phyloP scores from a whole-genome alignment of 2,888 invertebrate species.

The Pandemis cinnamomeana region DNA sequence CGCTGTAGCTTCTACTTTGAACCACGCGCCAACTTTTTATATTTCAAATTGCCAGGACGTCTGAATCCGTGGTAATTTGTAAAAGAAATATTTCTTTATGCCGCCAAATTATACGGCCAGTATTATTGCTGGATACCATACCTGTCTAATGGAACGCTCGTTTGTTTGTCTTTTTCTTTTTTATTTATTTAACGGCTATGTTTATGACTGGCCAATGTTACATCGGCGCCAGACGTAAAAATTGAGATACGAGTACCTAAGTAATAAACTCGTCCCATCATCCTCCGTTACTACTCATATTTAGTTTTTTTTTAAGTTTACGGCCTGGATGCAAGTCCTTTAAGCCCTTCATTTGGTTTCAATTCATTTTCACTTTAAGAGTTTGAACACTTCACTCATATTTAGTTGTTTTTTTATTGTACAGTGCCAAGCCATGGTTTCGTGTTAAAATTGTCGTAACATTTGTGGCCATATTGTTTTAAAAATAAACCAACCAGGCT shows the following conservation, averaged over 20 bases:
- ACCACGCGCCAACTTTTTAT: conserved; percentile 50
- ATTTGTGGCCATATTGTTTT: too few relatives aligned
- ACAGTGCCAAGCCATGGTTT: too few relatives aligned
- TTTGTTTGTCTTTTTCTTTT: conserved; percentile 28
- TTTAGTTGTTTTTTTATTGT: too few relatives aligned
- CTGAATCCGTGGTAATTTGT: conserved; percentile 58
- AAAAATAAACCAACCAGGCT: too few relatives aligned
- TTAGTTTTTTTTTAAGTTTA: too few relatives aligned
- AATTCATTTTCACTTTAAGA: too few relatives aligned
- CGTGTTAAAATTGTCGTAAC: too few relatives aligned
- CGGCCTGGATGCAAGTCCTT: too few relatives aligned
- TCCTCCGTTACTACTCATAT: too few relatives aligned
- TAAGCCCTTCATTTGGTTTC: too few relatives aligned
- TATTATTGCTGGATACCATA: conserved; percentile 41
- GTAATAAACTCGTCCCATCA: background rate
- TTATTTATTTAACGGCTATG: conserved; percentile 13
- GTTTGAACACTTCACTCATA: too few relatives aligned
- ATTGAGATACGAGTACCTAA: conserved; percentile 6
- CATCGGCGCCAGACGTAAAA: conserved; percentile 30
- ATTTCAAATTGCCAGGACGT: conserved; percentile 55
- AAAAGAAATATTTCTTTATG: conserved; percentile 64
- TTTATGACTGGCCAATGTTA: conserved; percentile 31
- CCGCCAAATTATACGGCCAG: conserved; percentile 61
- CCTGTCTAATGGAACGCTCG: conserved; percentile 28
- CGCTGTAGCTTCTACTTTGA: conserved; percentile 39